These are phyloP conservation scores for Pipa parva DNA, from an alignment of 2,113 vertebrate species.

Conservation along the genomic window DNA sequence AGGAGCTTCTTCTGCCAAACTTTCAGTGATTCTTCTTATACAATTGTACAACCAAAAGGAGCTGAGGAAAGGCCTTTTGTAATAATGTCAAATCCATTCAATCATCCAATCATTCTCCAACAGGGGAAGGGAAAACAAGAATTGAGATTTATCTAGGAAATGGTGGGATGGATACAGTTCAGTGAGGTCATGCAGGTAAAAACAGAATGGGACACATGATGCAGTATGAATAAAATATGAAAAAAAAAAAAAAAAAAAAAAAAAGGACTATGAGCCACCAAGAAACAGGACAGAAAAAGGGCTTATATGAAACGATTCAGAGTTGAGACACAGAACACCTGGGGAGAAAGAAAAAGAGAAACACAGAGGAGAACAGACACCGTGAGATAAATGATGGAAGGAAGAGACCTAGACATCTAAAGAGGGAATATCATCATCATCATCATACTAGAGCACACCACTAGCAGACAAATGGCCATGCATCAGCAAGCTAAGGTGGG, in stretches of 20 bases:
- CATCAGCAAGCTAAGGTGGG: conserved; percentile 2
- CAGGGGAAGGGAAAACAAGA: conserved; percentile 47
- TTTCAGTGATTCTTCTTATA: conserved; percentile 66
- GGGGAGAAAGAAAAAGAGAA: conserved; percentile 84
- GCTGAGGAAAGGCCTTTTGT: conserved; percentile 58
- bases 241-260: conserved; percentile 56
- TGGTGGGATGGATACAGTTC: conserved; percentile 45
- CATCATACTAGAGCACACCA: conserved; percentile 1
- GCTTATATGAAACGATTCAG: conserved; percentile 72
- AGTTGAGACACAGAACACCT: conserved; percentile 91
- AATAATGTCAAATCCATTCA: conserved; percentile 61
- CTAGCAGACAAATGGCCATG: neutral
- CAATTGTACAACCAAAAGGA: conserved; percentile 60
- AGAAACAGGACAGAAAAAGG: conserved; percentile 81
- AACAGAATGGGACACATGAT: conserved; percentile 69
- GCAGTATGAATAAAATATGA: conserved; percentile 47
- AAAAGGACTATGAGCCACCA: conserved; percentile 72
- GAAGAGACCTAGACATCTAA: conserved; percentile 50
- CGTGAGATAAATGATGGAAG: conserved; percentile 64
- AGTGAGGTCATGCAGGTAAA: conserved; percentile 65
- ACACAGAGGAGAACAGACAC: conserved; percentile 68
- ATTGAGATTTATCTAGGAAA: conserved; percentile 49
- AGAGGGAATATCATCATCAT: conserved; percentile 25
- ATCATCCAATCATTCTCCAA: conserved; percentile 63
- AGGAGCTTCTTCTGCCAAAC: conserved; percentile 56